Evolutionary conservation across 2,888 invertebrate species (phyloP).

Genomic region (Ormyrus thymus): DNA sequence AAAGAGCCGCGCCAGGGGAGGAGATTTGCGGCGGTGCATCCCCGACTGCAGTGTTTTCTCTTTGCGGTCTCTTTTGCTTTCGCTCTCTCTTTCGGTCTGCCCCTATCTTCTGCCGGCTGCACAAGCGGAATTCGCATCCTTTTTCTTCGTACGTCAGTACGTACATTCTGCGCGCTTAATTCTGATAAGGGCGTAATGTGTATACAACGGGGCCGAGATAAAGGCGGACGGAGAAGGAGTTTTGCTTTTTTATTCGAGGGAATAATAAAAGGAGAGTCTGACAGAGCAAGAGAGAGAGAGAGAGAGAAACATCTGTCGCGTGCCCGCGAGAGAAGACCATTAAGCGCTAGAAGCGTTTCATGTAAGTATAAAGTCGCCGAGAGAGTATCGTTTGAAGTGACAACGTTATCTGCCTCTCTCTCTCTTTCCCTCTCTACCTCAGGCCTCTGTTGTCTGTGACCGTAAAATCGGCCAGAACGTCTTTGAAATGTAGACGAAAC

Average conservation of each 20-base stretch:
- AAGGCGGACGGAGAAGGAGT: conserved; percentile 19
- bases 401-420: background rate
- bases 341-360: conserved; percentile 32
- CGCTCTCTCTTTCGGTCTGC: background rate
- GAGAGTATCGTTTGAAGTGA: conserved; percentile 20
- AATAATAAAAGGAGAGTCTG: conserved; percentile 30
- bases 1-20: background rate
- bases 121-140: background rate
- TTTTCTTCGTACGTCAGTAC: background rate
- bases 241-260: conserved; percentile 30
- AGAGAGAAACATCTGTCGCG: conserved; percentile 25
- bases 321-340: conserved; percentile 16
- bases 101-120: conserved; percentile 1
- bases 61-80: conserved; percentile 26
- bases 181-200: conserved; percentile 31
- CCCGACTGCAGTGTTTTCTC: conserved; percentile 34
- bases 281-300: background rate
- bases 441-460: background rate
- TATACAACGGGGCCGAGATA: background rate
- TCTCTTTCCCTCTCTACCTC: no score
- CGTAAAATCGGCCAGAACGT: conserved; percentile 27
- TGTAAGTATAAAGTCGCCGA: conserved; percentile 32
- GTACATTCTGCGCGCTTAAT: background rate
- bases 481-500: conserved; percentile 39
- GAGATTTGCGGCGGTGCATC: conserved; percentile 12